Evolutionary conservation across 2,888 invertebrate species (phyloP), one percentile per base, ranked within the genome.

Genomic region (Apantesis nais): DNA sequence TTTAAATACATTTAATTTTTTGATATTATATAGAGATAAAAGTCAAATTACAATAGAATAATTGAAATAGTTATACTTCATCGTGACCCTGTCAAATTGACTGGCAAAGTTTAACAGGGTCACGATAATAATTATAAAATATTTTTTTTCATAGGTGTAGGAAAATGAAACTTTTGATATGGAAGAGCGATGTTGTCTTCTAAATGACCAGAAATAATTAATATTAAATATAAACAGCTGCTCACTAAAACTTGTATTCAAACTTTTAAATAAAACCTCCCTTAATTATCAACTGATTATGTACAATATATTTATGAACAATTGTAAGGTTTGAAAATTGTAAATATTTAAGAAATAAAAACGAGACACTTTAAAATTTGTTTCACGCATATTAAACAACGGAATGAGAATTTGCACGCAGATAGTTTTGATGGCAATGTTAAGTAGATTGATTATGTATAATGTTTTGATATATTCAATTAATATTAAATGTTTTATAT

Each of bases 1-100:
- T 62, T 61, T 12, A 61, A 37, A 61, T 61, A n/a, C n/a, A n/a
- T 61, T 34, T 61, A 61, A 37, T n/a, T 61, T 22, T 19, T 52
- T 29, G 58, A 58, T 29, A 58, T 58, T 29, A 29, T 58, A 16
- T 16, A 1, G 25, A 58, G 29, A 29, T 58, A 58, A 29, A 58
- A 58, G 12, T 29, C 25, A 55, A 55, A 55, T 52, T 52, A 11
- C 9, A 52, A n/a, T 52, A 14, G 25, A 25, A 55, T 12, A 25
- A 14, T n/a, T n/a, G 12, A 29, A 25, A 29, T 25, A 55, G 12
- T 25, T 25, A 55, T 25, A 25, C 14, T 25, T 25, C 14, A 29
- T 25, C 25, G 25, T 55, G 25, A 55, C 48, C 48, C 48, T 52
- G 48, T 52, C 48, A 52, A 52, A 52, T n/a, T 52, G 11, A n/a